Base-by-base conservation (phyloP, 2,888 invertebrate species). In the Erpobdella octoculata region DNA sequence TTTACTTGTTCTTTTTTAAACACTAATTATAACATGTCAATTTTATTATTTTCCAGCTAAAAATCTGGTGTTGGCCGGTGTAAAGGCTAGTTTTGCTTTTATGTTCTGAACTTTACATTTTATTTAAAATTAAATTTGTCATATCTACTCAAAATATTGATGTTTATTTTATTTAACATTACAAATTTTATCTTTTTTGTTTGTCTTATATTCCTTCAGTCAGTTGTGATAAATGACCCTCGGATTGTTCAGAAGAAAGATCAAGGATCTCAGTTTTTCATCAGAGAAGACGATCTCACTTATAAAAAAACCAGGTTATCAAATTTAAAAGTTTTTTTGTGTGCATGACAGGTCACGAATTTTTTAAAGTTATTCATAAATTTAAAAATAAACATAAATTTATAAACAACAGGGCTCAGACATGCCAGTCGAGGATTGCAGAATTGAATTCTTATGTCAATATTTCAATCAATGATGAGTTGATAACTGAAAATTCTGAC, bases 371-470 rank as follows among this genome's bases (percentile, higher is more conserved):
- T n/a, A n/a, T n/a, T n/a, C n/a, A n/a, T n/a, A n/a, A n/a, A n/a
- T n/a, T n/a, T n/a, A n/a, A n/a, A n/a, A n/a, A n/a, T n/a, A n/a
- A n/a, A n/a, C n/a, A n/a, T n/a, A n/a, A n/a, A n/a, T n/a, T n/a
- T n/a, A n/a, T n/a, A n/a, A n/a, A n/a, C n/a, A n/a, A n/a, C n/a
- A n/a, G n/a, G n/a, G n/a, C n/a, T n/a, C n/a, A n/a, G n/a, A n/a
- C n/a, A n/a, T n/a, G n/a, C n/a, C n/a, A n/a, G n/a, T n/a, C n/a
- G n/a, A 75, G 77, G 36, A 73, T 83, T 31, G 76, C 79, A 5
- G 83, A 83, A 71, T 77, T 83, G 69, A 83, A 83, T 72, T 81
- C 82, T 0, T 81, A 83, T 75, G 82, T 83, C 0, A 77, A 77
- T 36, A 77, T 83, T 12, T 76, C 77, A 28, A 75, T 78, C 0